Conservation (phyloP, 2,113 vertebrate genomes). For the Cyanistes caeruleus region DNA sequence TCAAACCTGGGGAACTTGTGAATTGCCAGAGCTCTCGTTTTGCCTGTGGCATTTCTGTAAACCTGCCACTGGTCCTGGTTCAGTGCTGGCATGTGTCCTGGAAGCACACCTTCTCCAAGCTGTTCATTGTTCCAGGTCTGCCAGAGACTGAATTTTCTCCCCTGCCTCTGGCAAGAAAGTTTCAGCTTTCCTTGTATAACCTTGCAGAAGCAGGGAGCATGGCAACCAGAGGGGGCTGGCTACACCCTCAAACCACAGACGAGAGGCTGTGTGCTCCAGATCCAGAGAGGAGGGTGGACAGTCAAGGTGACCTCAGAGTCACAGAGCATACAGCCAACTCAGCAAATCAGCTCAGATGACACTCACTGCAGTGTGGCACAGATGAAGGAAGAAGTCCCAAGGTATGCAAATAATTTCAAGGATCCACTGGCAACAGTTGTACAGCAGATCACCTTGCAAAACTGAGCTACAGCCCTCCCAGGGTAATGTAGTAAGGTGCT, state of each 20-base stretch:
- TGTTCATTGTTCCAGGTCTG: constrained; percentile 33
- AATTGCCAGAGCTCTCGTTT: constrained; percentile 54
- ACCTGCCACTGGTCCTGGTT: constrained; percentile 39
- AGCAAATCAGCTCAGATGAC: background rate
- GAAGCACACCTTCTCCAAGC: constrained; percentile 56
- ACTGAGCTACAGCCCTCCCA: background rate
- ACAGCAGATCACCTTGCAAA: background rate
- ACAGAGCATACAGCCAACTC: accelerated
- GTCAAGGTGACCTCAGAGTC: background rate
- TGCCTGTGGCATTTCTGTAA: constrained; percentile 63
- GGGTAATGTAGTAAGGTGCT: background rate
- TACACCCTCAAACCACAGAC: background rate
- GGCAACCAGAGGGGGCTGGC: background rate
- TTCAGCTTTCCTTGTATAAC: constrained; percentile 26
- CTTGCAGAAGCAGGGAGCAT: background rate
- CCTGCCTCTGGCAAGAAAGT: constrained; percentile 6
- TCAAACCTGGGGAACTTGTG: constrained; percentile 35
- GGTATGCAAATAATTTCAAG: background rate
- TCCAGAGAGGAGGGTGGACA: background rate
- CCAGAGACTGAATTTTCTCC: constrained; percentile 1
- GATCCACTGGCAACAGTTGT: background rate
- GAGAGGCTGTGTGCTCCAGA: accelerated
- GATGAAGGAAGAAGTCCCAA: background rate
- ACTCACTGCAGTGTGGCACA: background rate
- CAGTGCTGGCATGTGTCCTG: constrained; percentile 42